Conservation (phyloP, 1,140 invertebrate species). For the Cherax destructor region DNA sequence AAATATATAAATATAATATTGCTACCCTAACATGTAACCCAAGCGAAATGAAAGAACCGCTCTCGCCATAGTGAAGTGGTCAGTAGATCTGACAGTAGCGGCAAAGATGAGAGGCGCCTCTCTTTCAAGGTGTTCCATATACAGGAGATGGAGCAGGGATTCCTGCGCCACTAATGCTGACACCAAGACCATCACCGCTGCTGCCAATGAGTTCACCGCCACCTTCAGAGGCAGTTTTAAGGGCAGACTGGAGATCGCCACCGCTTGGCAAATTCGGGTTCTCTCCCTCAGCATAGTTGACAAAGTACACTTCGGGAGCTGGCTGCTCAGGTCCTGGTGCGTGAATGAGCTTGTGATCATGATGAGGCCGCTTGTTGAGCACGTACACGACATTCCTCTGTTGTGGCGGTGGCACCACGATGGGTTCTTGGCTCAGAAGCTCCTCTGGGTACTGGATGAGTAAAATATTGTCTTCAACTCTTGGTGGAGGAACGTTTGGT, state of each 20-base stretch:
- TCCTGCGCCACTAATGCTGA: not conserved
- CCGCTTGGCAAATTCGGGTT: constrained; percentile 40
- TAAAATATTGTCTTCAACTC: constrained; percentile 21
- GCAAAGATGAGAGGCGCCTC: no score
- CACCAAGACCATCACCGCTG: not conserved
- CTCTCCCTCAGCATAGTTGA: constrained; percentile 41
- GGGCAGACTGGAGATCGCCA: constrained; percentile 32
- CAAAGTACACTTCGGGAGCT: constrained; percentile 44
- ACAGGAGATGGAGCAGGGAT: not conserved
- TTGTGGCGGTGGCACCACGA: constrained; percentile 37
- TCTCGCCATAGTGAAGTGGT: not conserved
- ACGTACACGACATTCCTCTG: constrained; percentile 38
- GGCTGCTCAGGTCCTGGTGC: constrained; percentile 9
- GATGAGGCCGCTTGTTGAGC: constrained; percentile 31
- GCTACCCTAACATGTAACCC: not conserved
- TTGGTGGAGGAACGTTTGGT: constrained; percentile 19
- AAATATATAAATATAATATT: not conserved
- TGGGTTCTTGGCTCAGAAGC: not conserved
- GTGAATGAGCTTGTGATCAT: constrained; percentile 18
- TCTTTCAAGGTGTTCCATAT: not conserved
- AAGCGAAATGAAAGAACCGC: not conserved
- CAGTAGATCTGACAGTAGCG: not conserved
- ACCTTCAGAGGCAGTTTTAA: constrained; percentile 25
- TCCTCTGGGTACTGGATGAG: constrained; percentile 34
- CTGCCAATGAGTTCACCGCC: constrained; percentile 36